These are phyloP conservation scores for Glossophaga mutica DNA, from an alignment of 2,797 vertebrate genomes.

Conservation along the genomic window DNA sequence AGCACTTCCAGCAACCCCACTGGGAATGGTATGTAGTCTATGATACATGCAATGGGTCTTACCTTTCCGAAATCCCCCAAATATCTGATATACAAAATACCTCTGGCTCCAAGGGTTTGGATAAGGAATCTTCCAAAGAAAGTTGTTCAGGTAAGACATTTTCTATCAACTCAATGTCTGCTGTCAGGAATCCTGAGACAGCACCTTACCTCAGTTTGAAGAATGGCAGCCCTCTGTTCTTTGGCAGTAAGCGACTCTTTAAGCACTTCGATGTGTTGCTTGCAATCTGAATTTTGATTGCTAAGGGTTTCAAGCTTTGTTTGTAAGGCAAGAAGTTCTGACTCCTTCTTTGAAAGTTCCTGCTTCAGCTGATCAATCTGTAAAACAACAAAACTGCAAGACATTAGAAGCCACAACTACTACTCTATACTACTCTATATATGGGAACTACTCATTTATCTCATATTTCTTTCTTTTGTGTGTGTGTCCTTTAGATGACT, in stretches of 20 bases:
- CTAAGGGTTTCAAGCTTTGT: slow-evolving; percentile 99
- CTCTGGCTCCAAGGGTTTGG: background rate
- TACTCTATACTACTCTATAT: background rate
- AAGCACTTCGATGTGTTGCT: slow-evolving; percentile 99
- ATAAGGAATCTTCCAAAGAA: background rate
- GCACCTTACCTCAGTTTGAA: slow-evolving; percentile 95
- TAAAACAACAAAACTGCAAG: slow-evolving; percentile 47
- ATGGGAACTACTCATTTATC: background rate
- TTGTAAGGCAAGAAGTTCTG: slow-evolving; percentile 98
- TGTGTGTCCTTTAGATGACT: background rate
- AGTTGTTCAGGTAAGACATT: background rate
- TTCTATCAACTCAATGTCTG: background rate
- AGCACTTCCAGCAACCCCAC: background rate
- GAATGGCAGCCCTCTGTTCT: slow-evolving; percentile 99
- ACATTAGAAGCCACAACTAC: background rate
- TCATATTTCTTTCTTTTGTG: background rate
- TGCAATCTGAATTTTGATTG: slow-evolving; percentile 99
- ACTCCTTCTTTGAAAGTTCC: slow-evolving; percentile 99
- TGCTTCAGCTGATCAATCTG: slow-evolving; percentile 99
- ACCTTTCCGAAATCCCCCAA: background rate
- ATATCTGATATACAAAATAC: slow-evolving; percentile 1
- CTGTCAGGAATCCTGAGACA: slow-evolving; percentile 19
- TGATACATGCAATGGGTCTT: background rate
- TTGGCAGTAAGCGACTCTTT: slow-evolving; percentile 99
- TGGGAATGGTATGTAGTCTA: background rate